Conservation (phyloP, 2,888 invertebrate genomes). For the Reticulitermes lucifugus region DNA sequence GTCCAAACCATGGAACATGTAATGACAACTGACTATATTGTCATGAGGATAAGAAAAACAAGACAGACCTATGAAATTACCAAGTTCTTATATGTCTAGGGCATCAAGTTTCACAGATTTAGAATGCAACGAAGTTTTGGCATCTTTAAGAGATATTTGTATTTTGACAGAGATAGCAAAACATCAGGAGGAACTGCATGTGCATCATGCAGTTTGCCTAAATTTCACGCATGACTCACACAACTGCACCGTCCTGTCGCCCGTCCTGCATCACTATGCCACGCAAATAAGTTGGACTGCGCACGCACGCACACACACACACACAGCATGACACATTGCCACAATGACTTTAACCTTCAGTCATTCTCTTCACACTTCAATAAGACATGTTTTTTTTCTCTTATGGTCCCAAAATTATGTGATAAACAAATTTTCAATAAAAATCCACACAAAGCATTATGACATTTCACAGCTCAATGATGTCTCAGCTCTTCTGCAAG, state of each 20-base stretch:
- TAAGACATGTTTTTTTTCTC: background rate
- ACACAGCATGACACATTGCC: conserved; percentile 1
- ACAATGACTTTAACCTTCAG: background rate
- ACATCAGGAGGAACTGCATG: background rate
- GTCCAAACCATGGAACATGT: no score
- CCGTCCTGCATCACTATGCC: conserved; percentile 41
- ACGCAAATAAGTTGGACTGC: conserved; percentile 18
- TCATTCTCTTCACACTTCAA: conserved; percentile 14
- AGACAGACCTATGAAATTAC: no score
- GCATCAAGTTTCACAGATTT: no score
- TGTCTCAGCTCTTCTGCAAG: background rate
- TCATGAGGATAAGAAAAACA: no score
- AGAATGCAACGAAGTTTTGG: no score
- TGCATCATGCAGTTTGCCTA: conserved; percentile 30
- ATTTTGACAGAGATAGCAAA: conserved; percentile 43
- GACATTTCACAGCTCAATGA: background rate
- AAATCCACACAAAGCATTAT: background rate
- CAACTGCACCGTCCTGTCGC: conserved; percentile 47
- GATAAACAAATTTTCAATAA: background rate
- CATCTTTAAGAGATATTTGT: background rate
- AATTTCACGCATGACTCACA: conserved; percentile 25
- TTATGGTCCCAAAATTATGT: background rate
- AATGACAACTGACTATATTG: no score
- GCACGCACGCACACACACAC: background rate
- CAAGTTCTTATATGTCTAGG: no score